Evolutionary conservation across 2,797 vertebrate species (phyloP).

Genomic region (Podargus strigoides): DNA sequence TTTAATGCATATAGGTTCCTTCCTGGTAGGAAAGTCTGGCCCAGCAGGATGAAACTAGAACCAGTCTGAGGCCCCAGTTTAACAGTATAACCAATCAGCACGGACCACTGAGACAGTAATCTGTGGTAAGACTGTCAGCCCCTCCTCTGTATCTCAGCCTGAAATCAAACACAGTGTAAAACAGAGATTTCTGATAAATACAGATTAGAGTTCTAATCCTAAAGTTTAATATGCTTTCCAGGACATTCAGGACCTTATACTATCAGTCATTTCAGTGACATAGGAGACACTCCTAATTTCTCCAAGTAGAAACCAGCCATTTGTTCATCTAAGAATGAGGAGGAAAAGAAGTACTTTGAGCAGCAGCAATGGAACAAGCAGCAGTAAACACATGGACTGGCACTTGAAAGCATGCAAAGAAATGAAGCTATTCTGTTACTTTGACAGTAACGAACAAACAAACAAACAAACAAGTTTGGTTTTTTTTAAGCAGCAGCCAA

Average conservation of each 20-base stretch:
- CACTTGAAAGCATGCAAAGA: neutral
- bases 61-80: neutral
- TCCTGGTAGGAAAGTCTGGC: neutral
- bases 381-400: neutral
- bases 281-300: neutral
- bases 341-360: neutral
- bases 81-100: neutral
- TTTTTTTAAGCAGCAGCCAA: neutral
- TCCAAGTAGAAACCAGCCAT: neutral
- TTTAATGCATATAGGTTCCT: neutral
- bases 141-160: neutral
- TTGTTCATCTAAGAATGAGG: neutral
- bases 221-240: neutral
- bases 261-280: neutral
- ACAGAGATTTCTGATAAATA: neutral
- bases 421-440: neutral
- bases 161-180: neutral
- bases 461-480: fast-evolving
- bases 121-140: neutral
- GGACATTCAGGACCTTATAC: neutral
- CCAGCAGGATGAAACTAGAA: neutral
- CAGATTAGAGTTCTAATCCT: neutral
- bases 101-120: neutral
- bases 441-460: neutral
- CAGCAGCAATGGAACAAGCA: neutral